Conservation (phyloP, 2,797 vertebrate genomes). For the Gallinago solitaria region DNA sequence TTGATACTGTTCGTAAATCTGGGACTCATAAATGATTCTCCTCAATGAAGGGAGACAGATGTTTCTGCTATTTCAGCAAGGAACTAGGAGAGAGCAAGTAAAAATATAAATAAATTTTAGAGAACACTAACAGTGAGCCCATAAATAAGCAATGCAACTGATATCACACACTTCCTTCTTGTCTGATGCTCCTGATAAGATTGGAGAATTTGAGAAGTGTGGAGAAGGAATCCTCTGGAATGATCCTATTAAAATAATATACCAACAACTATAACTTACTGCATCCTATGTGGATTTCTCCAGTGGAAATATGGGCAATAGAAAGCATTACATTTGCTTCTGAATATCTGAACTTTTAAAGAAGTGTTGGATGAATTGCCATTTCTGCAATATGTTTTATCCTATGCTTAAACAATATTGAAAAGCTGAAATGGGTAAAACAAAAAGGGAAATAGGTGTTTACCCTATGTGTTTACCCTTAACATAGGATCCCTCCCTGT, state of each 20-base stretch:
- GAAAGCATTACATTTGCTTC: not conserved
- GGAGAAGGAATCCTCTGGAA: not conserved
- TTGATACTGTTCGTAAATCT: constrained; percentile 74
- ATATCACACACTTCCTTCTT: not conserved
- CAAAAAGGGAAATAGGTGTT: not conserved
- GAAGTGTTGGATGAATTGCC: not conserved
- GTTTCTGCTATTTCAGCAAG: constrained; percentile 72
- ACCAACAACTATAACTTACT: not conserved
- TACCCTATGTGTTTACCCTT: not conserved
- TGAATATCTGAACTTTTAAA: not conserved
- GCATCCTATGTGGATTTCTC: not conserved
- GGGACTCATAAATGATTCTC: constrained; percentile 65
- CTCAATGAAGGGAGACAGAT: constrained; percentile 63
- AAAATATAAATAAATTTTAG: not conserved
- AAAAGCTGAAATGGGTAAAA: not conserved
- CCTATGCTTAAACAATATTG: not conserved
- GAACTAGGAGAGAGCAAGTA: not conserved
- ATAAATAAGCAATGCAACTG: not conserved
- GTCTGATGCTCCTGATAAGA: not conserved
- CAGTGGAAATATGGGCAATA: not conserved
- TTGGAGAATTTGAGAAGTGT: not conserved
- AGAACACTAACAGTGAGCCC: not conserved
- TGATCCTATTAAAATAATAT: not conserved
- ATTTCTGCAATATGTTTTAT: not conserved
- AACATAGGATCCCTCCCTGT: not conserved